These are phyloP conservation scores for Lamprologus lemairii DNA, from an alignment of 2,113 vertebrate species.

Conservation along the genomic window DNA sequence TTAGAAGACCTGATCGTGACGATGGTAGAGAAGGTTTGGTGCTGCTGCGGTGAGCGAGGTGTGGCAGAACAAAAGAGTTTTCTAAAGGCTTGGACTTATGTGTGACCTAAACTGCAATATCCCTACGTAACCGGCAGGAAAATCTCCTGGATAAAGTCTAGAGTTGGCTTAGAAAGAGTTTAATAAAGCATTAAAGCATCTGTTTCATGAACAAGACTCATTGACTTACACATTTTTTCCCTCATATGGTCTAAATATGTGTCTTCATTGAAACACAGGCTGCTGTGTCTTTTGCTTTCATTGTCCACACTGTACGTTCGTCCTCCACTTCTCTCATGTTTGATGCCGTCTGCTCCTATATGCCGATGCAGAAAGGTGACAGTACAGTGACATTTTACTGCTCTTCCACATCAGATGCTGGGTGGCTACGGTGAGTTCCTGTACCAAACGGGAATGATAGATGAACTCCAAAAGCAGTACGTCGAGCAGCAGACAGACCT, in stretches of 20 bases:
- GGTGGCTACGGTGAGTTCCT: slow-evolving; percentile 72
- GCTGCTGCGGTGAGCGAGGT: not conserved
- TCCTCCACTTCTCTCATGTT: not conserved
- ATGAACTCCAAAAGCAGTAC: slow-evolving; percentile 64
- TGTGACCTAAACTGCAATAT: not conserved
- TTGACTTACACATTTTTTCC: not conserved
- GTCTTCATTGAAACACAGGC: not conserved
- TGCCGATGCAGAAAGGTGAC: not conserved
- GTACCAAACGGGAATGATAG: slow-evolving; percentile 65
- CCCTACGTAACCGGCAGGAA: not conserved
- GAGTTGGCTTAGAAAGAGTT: not conserved
- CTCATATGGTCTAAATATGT: not conserved
- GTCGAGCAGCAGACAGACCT: slow-evolving; percentile 65
- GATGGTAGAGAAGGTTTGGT: not conserved
- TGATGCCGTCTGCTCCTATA: not conserved
- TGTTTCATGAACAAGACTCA: not conserved
- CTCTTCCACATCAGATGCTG: slow-evolving; percentile 60
- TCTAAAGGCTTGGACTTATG: not conserved
- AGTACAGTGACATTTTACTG: not conserved
- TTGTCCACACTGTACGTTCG: not conserved
- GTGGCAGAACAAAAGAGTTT: not conserved
- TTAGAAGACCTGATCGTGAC: not conserved
- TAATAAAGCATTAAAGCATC: not conserved
- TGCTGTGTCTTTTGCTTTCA: not conserved
- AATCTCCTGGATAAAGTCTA: not conserved